Percentiles rank a stretch among this genome's conserved stretches.
phyloP scores from a whole-genome alignment of 2,113 vertebrate genomes.

The Pholis gunnellus region DNA sequence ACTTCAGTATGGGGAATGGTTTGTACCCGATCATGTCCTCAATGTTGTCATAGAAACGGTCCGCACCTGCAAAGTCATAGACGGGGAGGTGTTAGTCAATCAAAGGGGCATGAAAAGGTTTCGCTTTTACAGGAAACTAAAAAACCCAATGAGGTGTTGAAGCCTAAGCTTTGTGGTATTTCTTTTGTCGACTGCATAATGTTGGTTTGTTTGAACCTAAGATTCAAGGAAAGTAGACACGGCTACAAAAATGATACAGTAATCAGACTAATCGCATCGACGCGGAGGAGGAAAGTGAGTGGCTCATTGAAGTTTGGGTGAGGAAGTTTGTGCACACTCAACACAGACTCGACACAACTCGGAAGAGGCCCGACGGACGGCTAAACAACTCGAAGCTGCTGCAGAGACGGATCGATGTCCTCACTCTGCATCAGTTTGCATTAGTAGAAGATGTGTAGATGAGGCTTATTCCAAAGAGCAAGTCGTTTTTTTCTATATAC shows the following conservation, averaged over 20 bases:
- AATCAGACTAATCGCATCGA: constrained; percentile 16
- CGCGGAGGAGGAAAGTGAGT: neutral
- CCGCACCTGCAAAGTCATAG: constrained; percentile 74
- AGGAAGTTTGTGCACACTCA: constrained; percentile 1
- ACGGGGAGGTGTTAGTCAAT: neutral
- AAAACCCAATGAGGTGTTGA: constrained; percentile 3
- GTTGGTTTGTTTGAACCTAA: neutral
- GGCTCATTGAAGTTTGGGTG: neutral
- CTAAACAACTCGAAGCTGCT: constrained; percentile 7
- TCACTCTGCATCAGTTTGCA: neutral
- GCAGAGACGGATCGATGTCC: constrained; percentile 19
- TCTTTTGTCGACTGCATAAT: neutral
- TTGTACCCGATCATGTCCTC: constrained; percentile 86
- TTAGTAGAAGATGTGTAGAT: neutral
- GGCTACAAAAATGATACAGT: constrained; percentile 1
- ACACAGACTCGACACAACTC: neutral
- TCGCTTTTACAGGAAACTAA: neutral
- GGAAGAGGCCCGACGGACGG: constrained; percentile 6
- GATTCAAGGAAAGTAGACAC: neutral
- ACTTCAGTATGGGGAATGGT: constrained; percentile 80
- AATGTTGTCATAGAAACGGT: constrained; percentile 86
- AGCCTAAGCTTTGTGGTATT: neutral
- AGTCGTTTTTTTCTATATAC: neutral
- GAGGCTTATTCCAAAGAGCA: constrained; percentile 4
- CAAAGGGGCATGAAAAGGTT: neutral